Evolutionary conservation across 2,113 vertebrate genomes (phyloP), one percentile per base, ranked within the genome.

Genomic region (Ctenodactylus gundi): DNA sequence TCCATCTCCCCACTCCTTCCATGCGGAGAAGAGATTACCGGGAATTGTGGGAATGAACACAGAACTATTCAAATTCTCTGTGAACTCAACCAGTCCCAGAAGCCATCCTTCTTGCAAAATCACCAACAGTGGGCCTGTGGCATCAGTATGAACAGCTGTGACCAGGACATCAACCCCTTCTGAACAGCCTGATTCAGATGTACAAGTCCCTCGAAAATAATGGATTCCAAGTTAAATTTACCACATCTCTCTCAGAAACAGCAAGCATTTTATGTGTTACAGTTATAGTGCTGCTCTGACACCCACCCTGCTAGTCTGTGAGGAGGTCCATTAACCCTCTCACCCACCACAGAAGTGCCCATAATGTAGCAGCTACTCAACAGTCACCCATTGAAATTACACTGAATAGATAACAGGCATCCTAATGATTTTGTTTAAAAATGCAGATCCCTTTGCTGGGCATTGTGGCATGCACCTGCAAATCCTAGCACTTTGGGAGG

Each of bases 351-450:
- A 62, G 85, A 7, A 73, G 3, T 21, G 6, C 36, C 85, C 41
- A 49, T 77, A 51, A n/a, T 2, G 17, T 3, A 77, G 20, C 14
- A 34, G 29, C 41, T 90, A 44, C 76, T 94, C 53, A 21, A 3
- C 64, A 58, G 5, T 36, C 6, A 3, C 51, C 25, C 41, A 3
- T 29, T 29, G 57, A 93, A 88, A 44, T 77, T 90, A 21, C 70
- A 60, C 0, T 34, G 58, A 27, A 55, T 70, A 27, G 91, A 18
- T 34, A 78, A 49, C n/a, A 46, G 41, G 27, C 25, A 20, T 20
- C 4, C 75, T 18, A 76, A n/a, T 81, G 86, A n/a, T 88, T 95
- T 94, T 80, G 86, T 90, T 90, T 89, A 84, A 90, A 91, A 86
- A 14, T 49, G 17, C 31, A 85, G 21, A 41, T 67, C 67, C 20